Conservation (phyloP, 2,797 vertebrate species). For the Gymnodraco acuticeps region DNA sequence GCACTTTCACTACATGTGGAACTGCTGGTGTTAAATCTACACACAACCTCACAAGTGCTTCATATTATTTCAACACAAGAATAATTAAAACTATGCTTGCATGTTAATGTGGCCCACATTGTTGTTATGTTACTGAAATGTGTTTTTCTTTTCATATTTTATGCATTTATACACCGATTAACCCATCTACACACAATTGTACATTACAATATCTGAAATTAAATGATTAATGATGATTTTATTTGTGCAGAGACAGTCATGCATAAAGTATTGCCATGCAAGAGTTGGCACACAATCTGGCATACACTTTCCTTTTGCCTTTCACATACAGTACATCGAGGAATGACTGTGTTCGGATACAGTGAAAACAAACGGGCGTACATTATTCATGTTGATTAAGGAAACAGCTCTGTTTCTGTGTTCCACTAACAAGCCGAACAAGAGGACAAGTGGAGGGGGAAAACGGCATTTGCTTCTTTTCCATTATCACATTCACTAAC, state of each 20-base stretch:
- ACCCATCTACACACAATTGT: neutral
- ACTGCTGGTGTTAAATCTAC: constrained; percentile 10
- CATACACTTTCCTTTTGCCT: neutral
- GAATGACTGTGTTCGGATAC: constrained; percentile 50
- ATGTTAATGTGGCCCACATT: neutral
- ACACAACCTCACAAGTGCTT: neutral
- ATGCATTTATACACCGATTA: neutral
- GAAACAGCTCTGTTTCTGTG: constrained; percentile 53
- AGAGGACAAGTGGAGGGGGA: constrained; percentile 33
- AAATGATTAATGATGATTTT: constrained; percentile 37
- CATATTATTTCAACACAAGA: neutral
- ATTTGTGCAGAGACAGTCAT: constrained; percentile 29
- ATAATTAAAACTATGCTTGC: neutral
- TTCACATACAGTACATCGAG: neutral
- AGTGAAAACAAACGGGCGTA: constrained; percentile 64
- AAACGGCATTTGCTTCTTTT: constrained; percentile 43
- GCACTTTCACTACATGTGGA: constrained; percentile 6
- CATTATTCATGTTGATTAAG: constrained; percentile 75
- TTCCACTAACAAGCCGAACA: constrained; percentile 58
- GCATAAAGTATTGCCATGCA: constrained; percentile 34
- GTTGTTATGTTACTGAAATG: neutral
- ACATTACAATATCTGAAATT: constrained; percentile 11
- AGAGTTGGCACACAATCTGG: neutral
- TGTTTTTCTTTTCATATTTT: constrained; percentile 5
- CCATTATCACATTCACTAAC: constrained; percentile 29